phyloP scores from a whole-genome alignment of 2,797 vertebrate species.

The Labroides dimidiatus region DNA sequence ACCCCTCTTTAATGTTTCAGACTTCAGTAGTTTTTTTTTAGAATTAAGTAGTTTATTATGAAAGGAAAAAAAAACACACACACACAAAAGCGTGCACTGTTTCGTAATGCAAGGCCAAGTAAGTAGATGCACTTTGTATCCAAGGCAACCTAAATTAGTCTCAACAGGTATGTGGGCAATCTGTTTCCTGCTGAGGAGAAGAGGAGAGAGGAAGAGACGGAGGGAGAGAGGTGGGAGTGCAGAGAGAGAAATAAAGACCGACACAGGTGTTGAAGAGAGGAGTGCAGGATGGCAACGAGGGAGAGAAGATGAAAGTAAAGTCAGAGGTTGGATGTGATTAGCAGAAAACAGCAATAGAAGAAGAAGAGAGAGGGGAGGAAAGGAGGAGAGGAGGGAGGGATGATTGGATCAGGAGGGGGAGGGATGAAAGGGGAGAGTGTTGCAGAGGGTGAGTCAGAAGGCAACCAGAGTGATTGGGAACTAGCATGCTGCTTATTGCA shows the following conservation, averaged over 20 bases:
- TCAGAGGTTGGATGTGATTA: conserved; percentile 64
- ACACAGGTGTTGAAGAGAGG: conserved; percentile 22
- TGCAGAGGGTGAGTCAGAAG: conserved; percentile 61
- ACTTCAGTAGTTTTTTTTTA: background rate
- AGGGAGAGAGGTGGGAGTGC: background rate
- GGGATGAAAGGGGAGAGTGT: conserved; percentile 28
- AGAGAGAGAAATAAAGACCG: background rate
- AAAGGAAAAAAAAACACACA: background rate
- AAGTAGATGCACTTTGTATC: conserved; percentile 58
- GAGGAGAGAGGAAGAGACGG: conserved; percentile 18
- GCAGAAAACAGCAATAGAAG: conserved; percentile 27
- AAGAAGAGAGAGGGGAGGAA: background rate
- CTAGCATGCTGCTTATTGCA: conserved; percentile 72
- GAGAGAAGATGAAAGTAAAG: conserved; percentile 51
- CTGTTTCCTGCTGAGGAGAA: conserved; percentile 35
- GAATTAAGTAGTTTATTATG: too few relatives aligned
- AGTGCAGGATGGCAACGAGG: conserved; percentile 40
- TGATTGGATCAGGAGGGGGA: conserved; percentile 31
- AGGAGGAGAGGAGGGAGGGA: conserved; percentile 1
- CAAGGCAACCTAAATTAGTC: conserved; percentile 74
- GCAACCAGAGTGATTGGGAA: conserved; percentile 55
- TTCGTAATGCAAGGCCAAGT: conserved; percentile 31
- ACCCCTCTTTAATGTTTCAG: background rate
- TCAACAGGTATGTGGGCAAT: conserved; percentile 61
- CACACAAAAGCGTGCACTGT: background rate